Evolutionary conservation across 2,888 invertebrate genomes (phyloP), one percentile per base, ranked within the genome.

Genomic region (Zaprionus bogoriensis): DNA sequence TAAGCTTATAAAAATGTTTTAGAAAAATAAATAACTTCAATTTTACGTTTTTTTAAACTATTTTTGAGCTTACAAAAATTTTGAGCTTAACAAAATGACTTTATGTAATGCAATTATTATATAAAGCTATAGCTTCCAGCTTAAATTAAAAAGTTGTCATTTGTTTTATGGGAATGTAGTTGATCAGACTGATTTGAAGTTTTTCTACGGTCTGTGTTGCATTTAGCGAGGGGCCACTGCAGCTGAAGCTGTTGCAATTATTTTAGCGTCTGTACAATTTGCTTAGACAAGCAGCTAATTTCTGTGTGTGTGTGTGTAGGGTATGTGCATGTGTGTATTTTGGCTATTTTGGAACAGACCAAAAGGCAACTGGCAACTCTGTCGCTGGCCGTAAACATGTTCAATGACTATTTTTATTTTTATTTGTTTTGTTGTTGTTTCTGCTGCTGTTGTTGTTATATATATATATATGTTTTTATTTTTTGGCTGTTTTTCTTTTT

Each of bases 391-490:
- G 80, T 76, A 87, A 80, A 84, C 84, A 81, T 84, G 80, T 80
- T 84, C 87, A 87, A 81, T 81, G 84, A 81, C 74, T 87, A 87
- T 87, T 81, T 87, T 73, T 78, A 79, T 64, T 64, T 81, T 54
- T 63, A 67, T 77, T 66, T 74, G 53, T 72, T 62, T 77, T 51
- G 50, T 58, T 64, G 44, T 45, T 50, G 41, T 14, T 58, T 38
- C 36, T 60, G 39, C 61, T 51, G 48, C 55, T 39, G 39, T 48
- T 57, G 36, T 30, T 12, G 20, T 45, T 36, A 36, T 51, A 27
- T 41, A n/a, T 20, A 6, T 22, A n/a, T 38, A 22, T 19, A 27
- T 46, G 38, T 36, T 84, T 71, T 84, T 69, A 67, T 71, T 63
- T 57, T 74, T 42, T 57, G 70, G 65, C 51, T 39, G 45, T 66